phyloP scores from a whole-genome alignment of 2,797 vertebrate genomes.

The Onychomys arenicola region DNA sequence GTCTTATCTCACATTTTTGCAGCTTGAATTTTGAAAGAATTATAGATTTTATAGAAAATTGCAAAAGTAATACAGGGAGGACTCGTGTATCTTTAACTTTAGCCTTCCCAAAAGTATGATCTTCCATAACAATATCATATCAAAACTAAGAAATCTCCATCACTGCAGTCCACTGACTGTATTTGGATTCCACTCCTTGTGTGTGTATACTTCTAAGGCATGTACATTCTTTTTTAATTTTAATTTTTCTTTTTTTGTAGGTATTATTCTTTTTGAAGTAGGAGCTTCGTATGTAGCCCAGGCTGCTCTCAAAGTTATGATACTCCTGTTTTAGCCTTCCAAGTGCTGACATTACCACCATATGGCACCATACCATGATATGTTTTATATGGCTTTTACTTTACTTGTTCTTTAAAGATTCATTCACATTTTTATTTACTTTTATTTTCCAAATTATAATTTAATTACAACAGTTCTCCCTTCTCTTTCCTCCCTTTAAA shows the following conservation, averaged over 20 bases:
- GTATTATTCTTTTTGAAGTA: neutral
- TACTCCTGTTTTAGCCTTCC: neutral
- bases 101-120: neutral
- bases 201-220: neutral
- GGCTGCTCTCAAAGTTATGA: neutral
- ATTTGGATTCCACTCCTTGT: neutral
- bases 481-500: neutral
- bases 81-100: neutral
- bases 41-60: conserved; percentile 16
- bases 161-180: neutral
- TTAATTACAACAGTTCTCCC: neutral
- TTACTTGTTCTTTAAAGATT: neutral
- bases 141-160: neutral
- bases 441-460: neutral
- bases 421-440: neutral
- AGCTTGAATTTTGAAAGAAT: conserved; percentile 13
- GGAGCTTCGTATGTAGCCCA: neutral
- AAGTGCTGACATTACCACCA: neutral
- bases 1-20: neutral
- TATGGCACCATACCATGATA: neutral
- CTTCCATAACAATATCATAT: neutral
- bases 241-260: neutral
- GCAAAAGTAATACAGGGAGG: neutral
- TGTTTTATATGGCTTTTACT: neutral
- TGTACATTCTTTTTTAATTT: neutral